Percentiles rank a stretch among this genome's conserved stretches.
Evolutionary conservation across 2,113 vertebrate genomes (phyloP).

Genomic region (Bubo scandiacus): DNA sequence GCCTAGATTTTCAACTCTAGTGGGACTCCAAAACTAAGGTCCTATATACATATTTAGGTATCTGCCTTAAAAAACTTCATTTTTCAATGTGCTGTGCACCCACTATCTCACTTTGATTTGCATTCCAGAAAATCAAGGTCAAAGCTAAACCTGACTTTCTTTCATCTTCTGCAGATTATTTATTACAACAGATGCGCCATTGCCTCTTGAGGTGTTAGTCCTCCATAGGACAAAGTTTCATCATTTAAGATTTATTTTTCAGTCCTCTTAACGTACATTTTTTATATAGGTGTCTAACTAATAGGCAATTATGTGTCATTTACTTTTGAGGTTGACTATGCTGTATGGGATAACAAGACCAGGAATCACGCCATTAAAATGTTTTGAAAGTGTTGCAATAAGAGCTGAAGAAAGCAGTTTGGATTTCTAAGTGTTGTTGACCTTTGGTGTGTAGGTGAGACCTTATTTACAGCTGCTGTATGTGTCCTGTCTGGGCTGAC

Average conservation of each 20-base stretch:
- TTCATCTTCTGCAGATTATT: conserved; percentile 11
- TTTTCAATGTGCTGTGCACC: neutral
- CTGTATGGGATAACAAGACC: neutral
- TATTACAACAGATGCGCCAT: conserved; percentile 1
- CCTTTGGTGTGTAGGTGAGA: neutral
- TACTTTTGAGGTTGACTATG: neutral
- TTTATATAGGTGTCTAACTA: neutral
- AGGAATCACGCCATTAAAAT: neutral
- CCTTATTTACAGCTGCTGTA: neutral
- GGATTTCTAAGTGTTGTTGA: neutral
- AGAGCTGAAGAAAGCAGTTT: neutral
- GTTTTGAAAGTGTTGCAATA: neutral
- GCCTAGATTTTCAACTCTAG: conserved; percentile 42
- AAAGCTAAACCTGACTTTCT: conserved; percentile 27
- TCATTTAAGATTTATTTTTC: neutral
- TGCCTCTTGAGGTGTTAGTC: neutral
- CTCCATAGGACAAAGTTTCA: neutral
- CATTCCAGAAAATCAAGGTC: conserved; percentile 45
- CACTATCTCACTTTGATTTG: neutral
- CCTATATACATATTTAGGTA: neutral
- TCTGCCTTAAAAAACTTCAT: neutral
- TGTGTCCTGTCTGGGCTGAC: neutral
- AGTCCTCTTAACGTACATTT: neutral
- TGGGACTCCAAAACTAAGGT: neutral
- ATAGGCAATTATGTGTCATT: neutral